Evolutionary conservation across 2,888 invertebrate species (phyloP), one percentile per base, ranked within the genome.

Genomic region (Hirtodrosophila alboralis): DNA sequence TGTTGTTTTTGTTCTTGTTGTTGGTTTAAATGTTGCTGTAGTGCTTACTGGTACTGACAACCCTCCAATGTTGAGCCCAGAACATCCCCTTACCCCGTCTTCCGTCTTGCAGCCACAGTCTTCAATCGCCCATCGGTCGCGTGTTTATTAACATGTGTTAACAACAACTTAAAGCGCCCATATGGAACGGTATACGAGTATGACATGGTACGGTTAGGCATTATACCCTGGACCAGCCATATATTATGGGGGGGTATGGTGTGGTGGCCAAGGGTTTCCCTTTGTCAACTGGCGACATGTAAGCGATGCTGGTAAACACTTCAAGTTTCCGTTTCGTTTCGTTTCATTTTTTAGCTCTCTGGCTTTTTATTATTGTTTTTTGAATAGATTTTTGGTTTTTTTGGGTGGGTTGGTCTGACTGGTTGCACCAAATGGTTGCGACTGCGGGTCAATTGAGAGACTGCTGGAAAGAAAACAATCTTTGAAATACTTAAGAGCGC

Each of bases 141-240:
- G 81, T 83, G 87, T 83, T 83, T 83, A 83, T 86, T 87, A 83
- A 83, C 81, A 87, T 83, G 83, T 86, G 83, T 86, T 83, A 87
- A 86, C 83, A 87, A 87, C 80, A 87, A 83, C 87, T 80, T 84
- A 86, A 86, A 84, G 86, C 74, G 74, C 63, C 80, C 79, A 78
- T 86, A 86, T 77, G 85, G 71, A 79, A 59, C 33, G 47, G 13
- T 34, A n/a, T n/a, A n/a, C n/a, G n/a, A n/a, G n/a, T n/a, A 43
- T 30, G 54, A 16, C 18, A 7, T 28, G 40, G 23, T 16, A 16
- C 16, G 26, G 10, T 10, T 1, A 3, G 7, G 13, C 16, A 13
- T 1, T 18, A 16, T 37, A 13, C 23, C 26, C 2, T 31, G 37
- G 4, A 31, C 38, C 23, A 10, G 34, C 38, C 33, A 43, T 45